Evolutionary conservation across 2,797 vertebrate genomes (phyloP).

Genomic region (Tapera naevia): DNA sequence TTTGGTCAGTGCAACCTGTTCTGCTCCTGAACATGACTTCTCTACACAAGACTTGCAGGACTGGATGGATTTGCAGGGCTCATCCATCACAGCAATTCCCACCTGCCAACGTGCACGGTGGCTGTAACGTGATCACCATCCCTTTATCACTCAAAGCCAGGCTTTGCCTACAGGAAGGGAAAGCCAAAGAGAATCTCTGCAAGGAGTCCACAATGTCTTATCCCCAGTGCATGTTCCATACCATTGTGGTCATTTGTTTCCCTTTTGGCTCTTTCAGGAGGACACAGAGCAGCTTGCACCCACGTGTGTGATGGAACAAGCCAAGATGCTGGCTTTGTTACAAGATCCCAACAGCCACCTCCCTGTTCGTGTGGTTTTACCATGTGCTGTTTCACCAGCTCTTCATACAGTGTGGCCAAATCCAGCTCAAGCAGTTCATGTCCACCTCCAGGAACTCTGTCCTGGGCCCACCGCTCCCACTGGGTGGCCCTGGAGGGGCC

Average conservation of each 20-base stretch:
- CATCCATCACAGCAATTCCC: background rate
- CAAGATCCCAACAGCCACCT: background rate
- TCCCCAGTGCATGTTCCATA: background rate
- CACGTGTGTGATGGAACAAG: background rate
- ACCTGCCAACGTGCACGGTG: background rate
- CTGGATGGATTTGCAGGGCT: background rate
- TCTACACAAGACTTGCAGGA: background rate
- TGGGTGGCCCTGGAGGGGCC: background rate
- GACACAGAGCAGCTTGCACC: background rate
- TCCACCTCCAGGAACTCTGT: background rate
- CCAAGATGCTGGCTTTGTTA: background rate
- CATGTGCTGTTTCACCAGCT: background rate
- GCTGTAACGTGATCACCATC: background rate
- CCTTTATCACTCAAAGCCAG: background rate
- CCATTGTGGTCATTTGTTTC: background rate
- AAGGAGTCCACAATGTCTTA: background rate
- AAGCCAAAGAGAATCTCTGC: background rate
- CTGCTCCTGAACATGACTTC: background rate
- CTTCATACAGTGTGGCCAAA: background rate
- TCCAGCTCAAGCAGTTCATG: background rate
- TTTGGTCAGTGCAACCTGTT: background rate
- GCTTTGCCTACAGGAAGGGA: background rate
- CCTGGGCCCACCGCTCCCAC: background rate
- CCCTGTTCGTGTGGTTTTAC: accelerated
- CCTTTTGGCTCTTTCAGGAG: background rate